A percentile compares a stretch with the other conserved stretches of the same genome.
These are phyloP conservation scores for Drosophila funebris DNA, from an alignment of 1,140 invertebrate species.

Conservation along the genomic window DNA sequence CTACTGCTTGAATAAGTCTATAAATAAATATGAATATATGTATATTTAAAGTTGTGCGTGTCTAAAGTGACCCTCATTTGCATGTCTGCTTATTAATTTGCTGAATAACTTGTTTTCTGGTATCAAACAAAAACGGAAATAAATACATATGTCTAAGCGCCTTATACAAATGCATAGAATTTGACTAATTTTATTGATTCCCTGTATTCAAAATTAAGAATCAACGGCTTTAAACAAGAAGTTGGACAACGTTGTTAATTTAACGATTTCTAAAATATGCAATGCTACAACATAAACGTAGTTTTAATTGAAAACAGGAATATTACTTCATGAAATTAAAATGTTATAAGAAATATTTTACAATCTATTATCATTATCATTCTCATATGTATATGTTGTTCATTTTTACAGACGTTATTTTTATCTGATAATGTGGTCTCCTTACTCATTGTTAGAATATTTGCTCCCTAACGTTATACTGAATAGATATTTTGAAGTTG, in stretches of 20 bases:
- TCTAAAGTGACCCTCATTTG: constrained; percentile 47
- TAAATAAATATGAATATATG: not conserved
- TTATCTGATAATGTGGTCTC: too few species aligned
- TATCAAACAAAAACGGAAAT: not conserved
- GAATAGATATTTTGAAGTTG: not conserved
- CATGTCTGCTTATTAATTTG: constrained; percentile 28
- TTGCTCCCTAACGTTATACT: too few species aligned
- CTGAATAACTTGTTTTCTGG: constrained; percentile 46
- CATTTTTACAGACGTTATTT: too few species aligned
- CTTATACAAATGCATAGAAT: not conserved
- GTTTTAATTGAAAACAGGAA: not conserved
- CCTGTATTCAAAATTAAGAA: not conserved
- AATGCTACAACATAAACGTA: not conserved
- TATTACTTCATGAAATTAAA: not conserved
- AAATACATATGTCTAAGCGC: not conserved
- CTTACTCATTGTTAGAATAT: too few species aligned
- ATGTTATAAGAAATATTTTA: too few species aligned
- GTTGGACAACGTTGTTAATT: too few species aligned
- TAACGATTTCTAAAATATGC: too few species aligned
- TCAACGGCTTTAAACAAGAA: too few species aligned
- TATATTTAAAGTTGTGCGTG: not conserved
- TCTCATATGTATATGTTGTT: too few species aligned
- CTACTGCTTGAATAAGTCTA: not conserved
- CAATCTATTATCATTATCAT: too few species aligned
- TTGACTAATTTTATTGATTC: not conserved